phyloP scores from a whole-genome alignment of 2,113 vertebrate genomes.

The Macheiramphus alcinus region DNA sequence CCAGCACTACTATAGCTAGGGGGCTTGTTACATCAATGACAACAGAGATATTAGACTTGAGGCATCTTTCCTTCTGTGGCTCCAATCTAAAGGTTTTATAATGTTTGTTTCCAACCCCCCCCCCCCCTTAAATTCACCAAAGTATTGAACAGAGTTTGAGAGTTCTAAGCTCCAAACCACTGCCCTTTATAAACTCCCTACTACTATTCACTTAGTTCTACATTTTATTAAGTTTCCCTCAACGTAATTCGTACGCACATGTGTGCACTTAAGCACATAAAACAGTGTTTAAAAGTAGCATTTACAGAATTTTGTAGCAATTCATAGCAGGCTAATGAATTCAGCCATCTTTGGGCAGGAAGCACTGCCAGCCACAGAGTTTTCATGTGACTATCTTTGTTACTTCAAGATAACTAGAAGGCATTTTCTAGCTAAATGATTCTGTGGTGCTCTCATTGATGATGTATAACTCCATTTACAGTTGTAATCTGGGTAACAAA shows the following conservation, averaged over 20 bases:
- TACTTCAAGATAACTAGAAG: conserved; percentile 54
- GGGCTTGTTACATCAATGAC: not conserved
- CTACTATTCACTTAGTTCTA: not conserved
- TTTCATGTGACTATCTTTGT: conserved; percentile 30
- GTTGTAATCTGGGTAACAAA: conserved; percentile 77
- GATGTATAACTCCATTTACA: conserved; percentile 78
- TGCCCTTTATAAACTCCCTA: not conserved
- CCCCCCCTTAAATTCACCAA: not conserved
- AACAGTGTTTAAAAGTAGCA: not conserved
- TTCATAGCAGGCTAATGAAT: not conserved
- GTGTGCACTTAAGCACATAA: not conserved
- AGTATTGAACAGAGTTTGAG: not conserved
- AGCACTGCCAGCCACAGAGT: not conserved
- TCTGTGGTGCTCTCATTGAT: conserved; percentile 54
- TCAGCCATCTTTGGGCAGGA: not conserved
- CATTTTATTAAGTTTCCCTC: not conserved
- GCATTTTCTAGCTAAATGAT: conserved; percentile 59
- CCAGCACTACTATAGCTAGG: not conserved
- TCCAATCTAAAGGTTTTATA: not conserved
- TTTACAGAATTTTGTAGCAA: not conserved
- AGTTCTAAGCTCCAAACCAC: not conserved
- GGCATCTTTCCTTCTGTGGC: not conserved
- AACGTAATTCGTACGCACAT: not conserved
- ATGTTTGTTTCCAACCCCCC: not conserved
- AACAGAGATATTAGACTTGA: not conserved